These are phyloP conservation scores for Brenthis ino DNA, from an alignment of 2,888 invertebrate genomes.

Conservation along the genomic window DNA sequence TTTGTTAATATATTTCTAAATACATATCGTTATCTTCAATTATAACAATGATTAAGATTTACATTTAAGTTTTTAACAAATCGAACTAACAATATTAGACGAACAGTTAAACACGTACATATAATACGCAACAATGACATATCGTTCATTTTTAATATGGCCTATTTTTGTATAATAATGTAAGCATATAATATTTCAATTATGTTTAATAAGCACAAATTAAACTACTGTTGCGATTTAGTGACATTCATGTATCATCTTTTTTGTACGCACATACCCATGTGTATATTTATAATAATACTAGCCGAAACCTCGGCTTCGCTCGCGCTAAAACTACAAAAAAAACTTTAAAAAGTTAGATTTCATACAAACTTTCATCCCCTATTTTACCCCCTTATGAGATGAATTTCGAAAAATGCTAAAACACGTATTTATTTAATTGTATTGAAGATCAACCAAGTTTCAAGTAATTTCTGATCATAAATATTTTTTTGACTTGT, in stretches of 20 bases:
- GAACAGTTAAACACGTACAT: conserved; percentile 13
- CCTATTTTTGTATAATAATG: conserved; percentile 16
- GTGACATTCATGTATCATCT: background rate
- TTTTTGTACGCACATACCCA: too few relatives aligned
- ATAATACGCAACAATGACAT: conserved; percentile 4
- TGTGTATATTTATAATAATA: too few relatives aligned
- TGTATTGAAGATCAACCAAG: too few relatives aligned
- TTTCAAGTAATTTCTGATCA: too few relatives aligned
- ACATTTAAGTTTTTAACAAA: background rate
- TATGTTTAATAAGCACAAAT: conserved; percentile 9
- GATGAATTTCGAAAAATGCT: too few relatives aligned
- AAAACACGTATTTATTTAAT: too few relatives aligned
- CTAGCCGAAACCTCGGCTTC: too few relatives aligned
- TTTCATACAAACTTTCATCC: too few relatives aligned
- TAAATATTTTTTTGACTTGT: too few relatives aligned
- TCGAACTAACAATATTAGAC: background rate
- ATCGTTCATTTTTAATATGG: background rate
- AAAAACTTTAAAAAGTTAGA: too few relatives aligned
- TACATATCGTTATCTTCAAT: background rate
- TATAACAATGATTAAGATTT: background rate
- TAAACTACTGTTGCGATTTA: background rate
- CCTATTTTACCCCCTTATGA: too few relatives aligned
- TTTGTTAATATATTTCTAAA: background rate
- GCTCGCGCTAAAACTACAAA: too few relatives aligned
- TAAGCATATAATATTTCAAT: conserved; percentile 8